phyloP scores from a whole-genome alignment of 2,888 invertebrate species.

The Papilio elwesi region DNA sequence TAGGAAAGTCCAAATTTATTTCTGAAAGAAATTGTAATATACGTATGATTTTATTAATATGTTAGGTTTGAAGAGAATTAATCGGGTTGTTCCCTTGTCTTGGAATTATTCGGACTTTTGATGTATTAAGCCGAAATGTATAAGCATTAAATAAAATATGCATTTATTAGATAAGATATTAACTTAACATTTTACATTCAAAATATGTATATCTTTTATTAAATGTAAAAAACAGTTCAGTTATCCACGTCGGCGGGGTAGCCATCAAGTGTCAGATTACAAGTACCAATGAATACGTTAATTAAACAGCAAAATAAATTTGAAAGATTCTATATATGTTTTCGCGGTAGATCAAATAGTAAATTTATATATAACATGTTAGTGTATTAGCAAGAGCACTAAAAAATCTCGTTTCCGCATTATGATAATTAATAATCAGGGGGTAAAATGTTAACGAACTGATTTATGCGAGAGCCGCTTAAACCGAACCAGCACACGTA shows the following conservation, averaged over 20 bases:
- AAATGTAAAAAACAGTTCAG: not conserved
- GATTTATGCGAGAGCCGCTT: constrained; percentile 20
- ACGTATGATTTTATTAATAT: no score
- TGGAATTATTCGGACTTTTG: no score
- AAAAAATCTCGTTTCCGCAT: constrained; percentile 25
- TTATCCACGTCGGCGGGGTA: not conserved
- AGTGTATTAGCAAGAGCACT: not conserved
- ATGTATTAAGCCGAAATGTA: no score
- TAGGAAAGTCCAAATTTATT: no score
- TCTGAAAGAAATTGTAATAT: no score
- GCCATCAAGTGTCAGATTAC: not conserved
- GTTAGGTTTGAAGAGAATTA: no score
- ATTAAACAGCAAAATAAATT: not conserved
- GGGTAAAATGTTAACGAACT: constrained; percentile 25
- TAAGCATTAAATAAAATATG: no score
- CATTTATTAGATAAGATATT: no score
- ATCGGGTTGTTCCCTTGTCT: no score
- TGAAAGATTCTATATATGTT: not conserved
- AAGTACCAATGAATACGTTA: not conserved
- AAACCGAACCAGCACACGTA: constrained; percentile 12
- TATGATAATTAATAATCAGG: constrained; percentile 30
- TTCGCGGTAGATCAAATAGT: constrained; percentile 16
- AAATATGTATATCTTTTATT: not conserved
- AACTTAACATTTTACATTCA: not conserved
- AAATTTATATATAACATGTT: not conserved